Percentiles rank a stretch among this genome's conserved stretches.
These are phyloP conservation scores for Alca torda DNA, from an alignment of 2,797 vertebrate species.

Conservation along the genomic window DNA sequence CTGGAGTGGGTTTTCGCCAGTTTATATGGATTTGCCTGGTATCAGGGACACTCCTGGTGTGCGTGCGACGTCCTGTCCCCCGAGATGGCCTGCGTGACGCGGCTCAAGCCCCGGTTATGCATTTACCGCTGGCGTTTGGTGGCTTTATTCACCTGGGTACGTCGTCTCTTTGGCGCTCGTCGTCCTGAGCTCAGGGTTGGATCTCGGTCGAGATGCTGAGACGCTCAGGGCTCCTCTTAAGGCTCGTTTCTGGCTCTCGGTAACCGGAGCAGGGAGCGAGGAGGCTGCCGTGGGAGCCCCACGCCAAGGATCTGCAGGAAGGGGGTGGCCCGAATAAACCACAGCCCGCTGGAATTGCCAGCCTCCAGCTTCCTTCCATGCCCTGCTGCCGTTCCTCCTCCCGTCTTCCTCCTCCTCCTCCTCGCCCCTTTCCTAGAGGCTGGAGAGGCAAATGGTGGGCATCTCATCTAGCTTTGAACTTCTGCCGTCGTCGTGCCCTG, in stretches of 20 bases:
- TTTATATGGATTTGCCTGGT: background rate
- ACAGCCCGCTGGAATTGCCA: background rate
- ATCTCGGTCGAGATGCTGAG: background rate
- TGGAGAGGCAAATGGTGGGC: background rate
- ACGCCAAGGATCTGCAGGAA: background rate
- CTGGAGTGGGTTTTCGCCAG: background rate
- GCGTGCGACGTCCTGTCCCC: fast-evolving
- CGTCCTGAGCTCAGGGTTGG: background rate
- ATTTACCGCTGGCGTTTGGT: fast-evolving
- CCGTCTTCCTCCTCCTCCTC: background rate
- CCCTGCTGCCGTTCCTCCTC: background rate
- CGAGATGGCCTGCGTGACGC: fast-evolving
- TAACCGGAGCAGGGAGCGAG: background rate
- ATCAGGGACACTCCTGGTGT: background rate
- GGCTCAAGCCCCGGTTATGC: fast-evolving
- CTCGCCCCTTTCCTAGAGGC: background rate
- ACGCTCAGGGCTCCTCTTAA: background rate
- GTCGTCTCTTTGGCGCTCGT: fast-evolving
- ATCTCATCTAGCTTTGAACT: background rate
- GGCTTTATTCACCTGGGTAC: background rate
- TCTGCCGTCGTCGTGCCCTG: background rate
- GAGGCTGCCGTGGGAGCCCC: background rate
- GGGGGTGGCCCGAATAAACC: background rate
- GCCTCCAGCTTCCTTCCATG: background rate
- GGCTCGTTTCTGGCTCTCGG: background rate